A percentile compares a stretch with the other conserved stretches of the same genome.
Evolutionary conservation across 2,797 vertebrate species (phyloP).

Genomic region (Sebastes oblongus): DNA sequence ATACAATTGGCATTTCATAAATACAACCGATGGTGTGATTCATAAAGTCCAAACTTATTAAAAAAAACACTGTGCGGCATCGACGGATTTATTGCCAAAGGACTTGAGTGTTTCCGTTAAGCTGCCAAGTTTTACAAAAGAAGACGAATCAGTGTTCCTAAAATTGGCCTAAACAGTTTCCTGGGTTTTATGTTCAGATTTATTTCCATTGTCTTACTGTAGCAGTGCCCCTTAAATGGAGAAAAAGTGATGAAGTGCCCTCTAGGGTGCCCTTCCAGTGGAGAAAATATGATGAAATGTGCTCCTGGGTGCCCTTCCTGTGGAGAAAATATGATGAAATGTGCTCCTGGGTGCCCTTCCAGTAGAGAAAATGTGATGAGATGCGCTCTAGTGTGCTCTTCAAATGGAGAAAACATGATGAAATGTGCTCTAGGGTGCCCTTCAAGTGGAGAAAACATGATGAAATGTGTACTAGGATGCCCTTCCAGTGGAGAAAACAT

Average conservation of each 20-base stretch:
- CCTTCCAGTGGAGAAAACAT: fast-evolving
- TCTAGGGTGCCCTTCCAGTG: too few species aligned
- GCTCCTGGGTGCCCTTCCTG: fast-evolving
- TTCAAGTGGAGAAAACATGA: too few species aligned
- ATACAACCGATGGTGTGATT: conserved; percentile 40
- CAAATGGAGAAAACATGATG: too few species aligned
- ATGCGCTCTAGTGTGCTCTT: fast-evolving
- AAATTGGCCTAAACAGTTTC: not conserved
- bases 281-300: too few species aligned
- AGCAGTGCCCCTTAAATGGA: too few species aligned
- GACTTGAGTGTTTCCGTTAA: conserved; percentile 17
- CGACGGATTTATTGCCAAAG: conserved; percentile 33
- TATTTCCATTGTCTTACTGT: not conserved
- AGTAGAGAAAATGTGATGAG: too few species aligned
- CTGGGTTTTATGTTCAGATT: not conserved
- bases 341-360: fast-evolving
- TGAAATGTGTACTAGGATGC: fast-evolving
- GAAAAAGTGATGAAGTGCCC: fast-evolving
- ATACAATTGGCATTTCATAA: conserved; percentile 56
- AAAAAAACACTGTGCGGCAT: conserved; percentile 22
- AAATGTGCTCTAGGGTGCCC: fast-evolving
- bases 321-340: too few species aligned
- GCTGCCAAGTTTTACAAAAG: conserved; percentile 6
- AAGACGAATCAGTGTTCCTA: not conserved
- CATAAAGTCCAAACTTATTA: conserved; percentile 52